Conservation (phyloP, 2,888 invertebrate genomes). For the Trypoxylon attenuatum region DNA sequence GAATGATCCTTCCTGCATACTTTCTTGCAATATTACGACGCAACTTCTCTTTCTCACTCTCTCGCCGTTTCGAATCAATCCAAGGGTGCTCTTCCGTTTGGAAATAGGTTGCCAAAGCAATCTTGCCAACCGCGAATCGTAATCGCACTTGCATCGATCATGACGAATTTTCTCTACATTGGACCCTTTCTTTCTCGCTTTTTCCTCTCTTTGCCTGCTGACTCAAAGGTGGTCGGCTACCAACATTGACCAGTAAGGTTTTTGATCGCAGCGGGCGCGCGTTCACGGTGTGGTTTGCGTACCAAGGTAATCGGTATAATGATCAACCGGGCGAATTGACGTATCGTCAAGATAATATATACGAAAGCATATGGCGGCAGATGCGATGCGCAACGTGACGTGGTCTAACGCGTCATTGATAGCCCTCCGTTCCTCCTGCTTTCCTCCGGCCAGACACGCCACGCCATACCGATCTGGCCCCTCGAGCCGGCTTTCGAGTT, state of each 20-base stretch:
- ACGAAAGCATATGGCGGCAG: conserved; percentile 65
- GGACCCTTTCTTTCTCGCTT: no score
- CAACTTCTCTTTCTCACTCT: neutral
- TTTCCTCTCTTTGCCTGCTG: neutral
- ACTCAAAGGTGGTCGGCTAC: neutral
- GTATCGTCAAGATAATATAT: conserved; percentile 68
- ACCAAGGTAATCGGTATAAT: conserved; percentile 66
- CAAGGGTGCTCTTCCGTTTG: no score
- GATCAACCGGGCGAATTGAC: conserved; percentile 69
- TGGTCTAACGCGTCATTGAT: conserved; percentile 67
- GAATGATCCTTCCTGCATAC: conserved; percentile 13
- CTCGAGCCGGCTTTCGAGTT: conserved; percentile 10
- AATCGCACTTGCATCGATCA: no score
- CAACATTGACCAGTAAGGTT: conserved; percentile 58
- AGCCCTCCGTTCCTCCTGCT: conserved; percentile 50
- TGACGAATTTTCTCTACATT: no score
- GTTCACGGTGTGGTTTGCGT: conserved; percentile 55
- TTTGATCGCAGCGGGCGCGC: no score
- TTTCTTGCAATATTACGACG: neutral
- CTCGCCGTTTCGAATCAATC: neutral
- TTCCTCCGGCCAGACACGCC: conserved; percentile 18
- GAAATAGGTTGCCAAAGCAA: conserved; percentile 2
- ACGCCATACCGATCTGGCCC: conserved; percentile 16
- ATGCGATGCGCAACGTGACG: conserved; percentile 66
- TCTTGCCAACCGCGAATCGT: neutral